phyloP scores from a whole-genome alignment of 2,113 vertebrate species.

The Tiliqua scincoides region DNA sequence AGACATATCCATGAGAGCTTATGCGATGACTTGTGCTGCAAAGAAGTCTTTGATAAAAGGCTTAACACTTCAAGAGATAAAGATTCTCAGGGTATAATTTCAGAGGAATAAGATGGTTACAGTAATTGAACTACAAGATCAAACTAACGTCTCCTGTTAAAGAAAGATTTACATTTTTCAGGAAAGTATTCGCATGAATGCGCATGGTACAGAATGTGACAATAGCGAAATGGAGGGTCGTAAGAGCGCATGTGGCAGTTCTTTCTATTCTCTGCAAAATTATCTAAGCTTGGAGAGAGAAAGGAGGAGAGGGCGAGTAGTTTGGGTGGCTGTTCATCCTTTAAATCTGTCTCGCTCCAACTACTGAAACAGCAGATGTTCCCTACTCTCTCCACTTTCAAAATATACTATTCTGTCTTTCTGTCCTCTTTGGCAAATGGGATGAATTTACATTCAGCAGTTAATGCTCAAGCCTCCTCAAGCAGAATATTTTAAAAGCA shows the following conservation, averaged over 20 bases:
- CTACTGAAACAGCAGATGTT: not conserved
- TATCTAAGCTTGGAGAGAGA: not conserved
- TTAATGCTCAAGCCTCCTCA: not conserved
- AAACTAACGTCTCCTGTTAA: not conserved
- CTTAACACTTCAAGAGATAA: conserved; percentile 35
- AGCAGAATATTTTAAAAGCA: not conserved
- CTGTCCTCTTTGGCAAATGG: not conserved
- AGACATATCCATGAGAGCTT: conserved; percentile 13
- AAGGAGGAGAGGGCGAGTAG: not conserved
- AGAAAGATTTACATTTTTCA: conserved; percentile 9
- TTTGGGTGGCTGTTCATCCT: not conserved
- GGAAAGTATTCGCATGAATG: conserved; percentile 7
- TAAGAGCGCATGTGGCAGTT: rapidly evolving
- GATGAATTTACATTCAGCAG: too few species aligned
- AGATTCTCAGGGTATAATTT: conserved; percentile 33
- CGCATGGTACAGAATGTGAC: not conserved
- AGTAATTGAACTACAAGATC: conserved; percentile 15
- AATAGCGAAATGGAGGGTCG: conserved; percentile 21
- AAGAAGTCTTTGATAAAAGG: not conserved
- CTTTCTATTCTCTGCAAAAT: not conserved
- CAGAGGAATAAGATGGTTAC: not conserved
- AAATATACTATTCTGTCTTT: not conserved
- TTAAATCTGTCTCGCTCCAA: not conserved
- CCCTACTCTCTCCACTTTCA: not conserved
- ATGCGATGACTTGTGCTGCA: conserved; percentile 29